These are phyloP conservation scores for Drosophila helvetica DNA, from an alignment of 2,888 invertebrate genomes.

Conservation along the genomic window DNA sequence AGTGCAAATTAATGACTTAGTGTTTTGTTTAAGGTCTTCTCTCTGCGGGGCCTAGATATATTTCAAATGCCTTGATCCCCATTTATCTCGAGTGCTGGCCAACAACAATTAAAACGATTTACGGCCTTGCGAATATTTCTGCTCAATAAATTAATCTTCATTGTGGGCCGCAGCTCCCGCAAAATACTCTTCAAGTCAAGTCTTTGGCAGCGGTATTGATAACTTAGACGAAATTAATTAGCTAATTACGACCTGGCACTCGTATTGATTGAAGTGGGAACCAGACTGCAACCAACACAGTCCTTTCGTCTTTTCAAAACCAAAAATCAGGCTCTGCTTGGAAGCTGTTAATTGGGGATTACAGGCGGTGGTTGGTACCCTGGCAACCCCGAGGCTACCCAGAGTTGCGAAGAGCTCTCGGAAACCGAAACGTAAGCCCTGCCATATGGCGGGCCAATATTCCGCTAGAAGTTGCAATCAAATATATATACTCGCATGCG, in stretches of 20 bases:
- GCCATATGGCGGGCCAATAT: not conserved
- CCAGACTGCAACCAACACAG: not conserved
- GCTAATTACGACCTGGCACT: conserved; percentile 66
- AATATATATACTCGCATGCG: conserved; percentile 22
- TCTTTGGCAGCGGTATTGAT: conserved; percentile 6
- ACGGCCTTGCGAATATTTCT: conserved; percentile 48
- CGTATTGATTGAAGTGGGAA: conserved; percentile 55
- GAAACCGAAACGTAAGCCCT: not conserved
- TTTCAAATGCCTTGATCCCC: conserved; percentile 67
- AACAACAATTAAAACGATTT: conserved; percentile 75
- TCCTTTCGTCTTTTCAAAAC: not conserved
- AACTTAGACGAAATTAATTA: conserved; percentile 65
- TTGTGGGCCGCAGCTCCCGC: conserved; percentile 16
- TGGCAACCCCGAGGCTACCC: not conserved
- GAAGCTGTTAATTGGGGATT: conserved; percentile 33
- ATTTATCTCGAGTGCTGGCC: conserved; percentile 66
- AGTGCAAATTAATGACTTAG: conserved; percentile 72
- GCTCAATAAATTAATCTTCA: conserved; percentile 73
- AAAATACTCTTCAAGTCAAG: conserved; percentile 16
- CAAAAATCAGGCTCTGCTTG: not conserved
- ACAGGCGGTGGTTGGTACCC: conserved; percentile 7
- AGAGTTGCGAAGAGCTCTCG: not conserved
- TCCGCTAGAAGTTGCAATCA: conserved; percentile 38
- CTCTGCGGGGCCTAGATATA: conserved; percentile 57
- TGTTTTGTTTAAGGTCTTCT: conserved; percentile 47